Base-by-base conservation (phyloP, 2,888 invertebrate genomes). In the Yponomeuta evonymella region DNA sequence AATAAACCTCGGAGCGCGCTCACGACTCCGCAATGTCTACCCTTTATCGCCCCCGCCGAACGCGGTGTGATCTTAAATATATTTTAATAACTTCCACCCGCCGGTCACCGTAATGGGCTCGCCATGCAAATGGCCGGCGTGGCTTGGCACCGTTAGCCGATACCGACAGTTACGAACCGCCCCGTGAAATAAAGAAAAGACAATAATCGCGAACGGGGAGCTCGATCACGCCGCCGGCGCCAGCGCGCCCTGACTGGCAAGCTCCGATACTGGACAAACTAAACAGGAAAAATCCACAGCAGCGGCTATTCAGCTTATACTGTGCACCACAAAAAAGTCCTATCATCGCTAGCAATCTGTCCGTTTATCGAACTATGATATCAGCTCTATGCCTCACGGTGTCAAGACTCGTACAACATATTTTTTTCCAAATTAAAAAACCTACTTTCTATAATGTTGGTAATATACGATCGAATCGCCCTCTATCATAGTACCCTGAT, bases 41-140 rank as follows among this genome's bases (percentile, higher is more conserved):
- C 82, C 83, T 86, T 89, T 89, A 90, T 89, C 89, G 84, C 83
- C 81, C 78, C 81, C 77, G 74, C 83, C 85, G 81, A 88, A 87
- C 84, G 81, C 87, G 79, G 83, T 83, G 77, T 84, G 82, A 89
- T 89, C 87, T 90, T 88, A 87, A 89, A 87, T 82, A 85, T 86
- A 88, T 89, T 90, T 89, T 88, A 90, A 89, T 89, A 89, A 89
- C 86, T 86, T 88, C 87, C 84, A 85, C 84, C 84, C 81, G 82
- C 83, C 82, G 80, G 85, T 86, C 81, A 81, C 83, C 79, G 82
- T 89, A 89, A 89, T 88, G 86, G 86, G 83, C 84, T 82, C 83
- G 83, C 86, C 86, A 90, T 89, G 89, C 90, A 90, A 90, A 90
- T 88, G 81, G 84, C 79, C 81, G 82, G 81, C 83, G 82, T 76